Evolutionary conservation across 1,140 invertebrate species (phyloP).

Genomic region (Semibalanus balanoides): DNA sequence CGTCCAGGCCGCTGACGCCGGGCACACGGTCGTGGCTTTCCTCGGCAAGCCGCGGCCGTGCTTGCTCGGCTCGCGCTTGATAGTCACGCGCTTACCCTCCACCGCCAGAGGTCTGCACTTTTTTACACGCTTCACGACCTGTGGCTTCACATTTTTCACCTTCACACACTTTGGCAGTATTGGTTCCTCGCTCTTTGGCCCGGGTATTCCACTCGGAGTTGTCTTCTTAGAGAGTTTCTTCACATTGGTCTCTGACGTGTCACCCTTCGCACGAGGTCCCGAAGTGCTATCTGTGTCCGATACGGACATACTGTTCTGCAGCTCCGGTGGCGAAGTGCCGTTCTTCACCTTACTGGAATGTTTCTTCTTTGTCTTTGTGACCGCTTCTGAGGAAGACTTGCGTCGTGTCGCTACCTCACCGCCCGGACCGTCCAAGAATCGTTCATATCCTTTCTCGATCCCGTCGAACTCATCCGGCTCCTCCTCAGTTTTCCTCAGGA

Average conservation of each 20-base stretch:
- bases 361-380: neutral
- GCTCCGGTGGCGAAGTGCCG: neutral
- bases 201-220: neutral
- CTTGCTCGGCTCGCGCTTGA: neutral
- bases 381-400: neutral
- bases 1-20: neutral
- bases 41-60: no score
- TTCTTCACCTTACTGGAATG: neutral
- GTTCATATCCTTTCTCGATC: conserved; percentile 36
- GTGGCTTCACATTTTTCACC: neutral
- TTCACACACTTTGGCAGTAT: neutral
- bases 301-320: neutral
- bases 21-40: neutral
- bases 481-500: conserved; percentile 29
- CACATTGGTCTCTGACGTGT: neutral
- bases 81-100: neutral
- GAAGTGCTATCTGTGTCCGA: neutral
- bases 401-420: neutral
- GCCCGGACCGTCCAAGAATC: conserved; percentile 16
- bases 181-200: neutral
- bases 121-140: neutral
- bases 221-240: neutral
- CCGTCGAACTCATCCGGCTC: conserved; percentile 29
- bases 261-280: neutral
- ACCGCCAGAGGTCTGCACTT: neutral